Conservation (phyloP, 2,888 invertebrate species). For the Anticlea derivata region DNA sequence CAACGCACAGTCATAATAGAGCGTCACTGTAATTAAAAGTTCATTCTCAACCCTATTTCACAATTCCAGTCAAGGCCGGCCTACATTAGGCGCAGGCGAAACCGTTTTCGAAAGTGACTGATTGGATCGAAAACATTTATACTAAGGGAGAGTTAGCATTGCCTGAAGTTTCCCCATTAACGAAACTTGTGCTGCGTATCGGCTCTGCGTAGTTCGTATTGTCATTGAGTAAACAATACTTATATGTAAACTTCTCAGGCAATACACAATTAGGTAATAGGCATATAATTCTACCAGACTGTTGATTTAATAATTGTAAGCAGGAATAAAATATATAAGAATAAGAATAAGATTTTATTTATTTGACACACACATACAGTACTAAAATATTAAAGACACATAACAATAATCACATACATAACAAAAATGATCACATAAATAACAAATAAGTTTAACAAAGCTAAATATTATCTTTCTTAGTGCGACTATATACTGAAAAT, state of each 20-base stretch:
- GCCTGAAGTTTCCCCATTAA: conserved; percentile 24
- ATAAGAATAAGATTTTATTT: too few relatives aligned
- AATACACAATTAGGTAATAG: neutral
- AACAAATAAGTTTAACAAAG: too few relatives aligned
- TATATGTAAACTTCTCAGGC: neutral
- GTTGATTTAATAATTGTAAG: too few relatives aligned
- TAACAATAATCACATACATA: too few relatives aligned
- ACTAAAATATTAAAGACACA: too few relatives aligned
- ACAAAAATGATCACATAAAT: too few relatives aligned
- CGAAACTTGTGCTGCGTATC: conserved; percentile 28
- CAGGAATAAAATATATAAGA: too few relatives aligned
- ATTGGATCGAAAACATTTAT: conserved; percentile 40
- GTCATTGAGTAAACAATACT: conserved; percentile 1
- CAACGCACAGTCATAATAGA: neutral
- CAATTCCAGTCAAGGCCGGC: conserved; percentile 39
- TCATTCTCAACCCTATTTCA: conserved; percentile 12
- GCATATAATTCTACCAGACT: too few relatives aligned
- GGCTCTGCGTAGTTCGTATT: conserved; percentile 3
- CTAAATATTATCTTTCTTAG: too few relatives aligned
- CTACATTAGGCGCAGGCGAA: conserved; percentile 37
- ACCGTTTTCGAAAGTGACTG: conserved; percentile 34
- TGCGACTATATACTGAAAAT: too few relatives aligned
- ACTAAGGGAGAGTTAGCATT: conserved; percentile 9
- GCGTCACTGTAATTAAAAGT: conserved; percentile 5
- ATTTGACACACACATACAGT: too few relatives aligned